These are phyloP conservation scores for Enteromius fasciolatus DNA, from an alignment of 2,797 vertebrate species.

Conservation along the genomic window DNA sequence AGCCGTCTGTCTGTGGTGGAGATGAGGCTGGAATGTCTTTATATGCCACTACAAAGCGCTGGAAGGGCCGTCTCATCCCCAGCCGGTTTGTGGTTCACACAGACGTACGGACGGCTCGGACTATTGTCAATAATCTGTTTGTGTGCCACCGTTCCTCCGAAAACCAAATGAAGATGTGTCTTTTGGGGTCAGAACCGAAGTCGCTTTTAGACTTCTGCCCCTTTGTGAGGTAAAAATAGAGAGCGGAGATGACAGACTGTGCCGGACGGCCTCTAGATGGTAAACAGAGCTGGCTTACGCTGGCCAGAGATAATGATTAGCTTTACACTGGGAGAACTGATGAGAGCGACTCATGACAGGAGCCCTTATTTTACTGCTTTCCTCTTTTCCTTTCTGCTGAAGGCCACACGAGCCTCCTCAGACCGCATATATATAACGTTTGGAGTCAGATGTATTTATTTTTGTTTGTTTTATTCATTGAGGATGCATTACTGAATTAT, in stretches of 20 bases:
- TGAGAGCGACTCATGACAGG: conserved; percentile 19
- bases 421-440: not conserved
- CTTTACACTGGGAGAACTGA: conserved; percentile 48
- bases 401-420: conserved; percentile 4
- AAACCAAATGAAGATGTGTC: conserved; percentile 70
- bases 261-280: conserved; percentile 64
- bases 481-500: too few species aligned
- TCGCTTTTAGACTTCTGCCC: conserved; percentile 66
- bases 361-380: not conserved
- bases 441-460: not conserved
- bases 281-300: conserved; percentile 64
- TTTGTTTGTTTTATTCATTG: too few species aligned
- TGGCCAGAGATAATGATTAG: conserved; percentile 73
- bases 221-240: conserved; percentile 42
- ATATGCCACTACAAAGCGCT: conserved; percentile 74
- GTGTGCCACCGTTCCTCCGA: conserved; percentile 70
- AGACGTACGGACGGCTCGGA: conserved; percentile 67
- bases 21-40: conserved; percentile 77
- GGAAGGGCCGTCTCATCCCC: conserved; percentile 68
- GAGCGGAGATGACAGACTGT: conserved; percentile 59
- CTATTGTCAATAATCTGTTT: conserved; percentile 80
- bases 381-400: not conserved
- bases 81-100: conserved; percentile 67
- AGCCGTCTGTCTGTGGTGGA: conserved; percentile 70
- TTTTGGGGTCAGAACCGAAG: conserved; percentile 56